A percentile compares a stretch with the other conserved stretches of the same genome.
Conservation (phyloP, 64 coral and sea anemone genomes). For the Montipora sp. region DNA sequence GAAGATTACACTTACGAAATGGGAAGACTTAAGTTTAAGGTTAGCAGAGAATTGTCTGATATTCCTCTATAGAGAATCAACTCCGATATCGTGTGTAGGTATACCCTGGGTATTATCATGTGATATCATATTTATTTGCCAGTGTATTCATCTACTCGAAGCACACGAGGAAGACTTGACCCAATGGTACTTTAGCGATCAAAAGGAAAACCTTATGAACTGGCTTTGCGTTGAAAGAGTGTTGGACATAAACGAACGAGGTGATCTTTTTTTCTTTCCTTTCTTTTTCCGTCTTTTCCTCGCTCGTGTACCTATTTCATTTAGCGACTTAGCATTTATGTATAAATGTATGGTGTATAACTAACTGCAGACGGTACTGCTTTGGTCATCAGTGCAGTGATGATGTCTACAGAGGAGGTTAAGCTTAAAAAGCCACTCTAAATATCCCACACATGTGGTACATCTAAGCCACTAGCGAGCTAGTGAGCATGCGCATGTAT, state of each 20-base stretch:
- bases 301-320: no score
- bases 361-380: no score
- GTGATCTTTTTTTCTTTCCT: not conserved
- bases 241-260: conserved; percentile 57
- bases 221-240: conserved; percentile 79
- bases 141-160: conserved; percentile 91
- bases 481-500: no score
- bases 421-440: no score
- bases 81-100: no score
- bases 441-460: no score
- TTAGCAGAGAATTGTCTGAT: not conserved
- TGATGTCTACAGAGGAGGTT: no score
- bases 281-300: not conserved
- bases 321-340: not conserved
- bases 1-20: conserved; percentile 95
- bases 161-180: conserved; percentile 72
- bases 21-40: conserved; percentile 89
- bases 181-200: conserved; percentile 84
- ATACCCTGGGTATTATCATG: not conserved
- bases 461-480: no score
- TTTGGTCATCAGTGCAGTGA: no score
- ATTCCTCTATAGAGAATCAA: not conserved
- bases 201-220: conserved; percentile 56
- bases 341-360: no score
- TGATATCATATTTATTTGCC: conserved; percentile 9